Percentiles rank a stretch among this genome's conserved stretches.
phyloP scores from a whole-genome alignment of 2,797 vertebrate genomes.

The Pseudomugil gertrudae region DNA sequence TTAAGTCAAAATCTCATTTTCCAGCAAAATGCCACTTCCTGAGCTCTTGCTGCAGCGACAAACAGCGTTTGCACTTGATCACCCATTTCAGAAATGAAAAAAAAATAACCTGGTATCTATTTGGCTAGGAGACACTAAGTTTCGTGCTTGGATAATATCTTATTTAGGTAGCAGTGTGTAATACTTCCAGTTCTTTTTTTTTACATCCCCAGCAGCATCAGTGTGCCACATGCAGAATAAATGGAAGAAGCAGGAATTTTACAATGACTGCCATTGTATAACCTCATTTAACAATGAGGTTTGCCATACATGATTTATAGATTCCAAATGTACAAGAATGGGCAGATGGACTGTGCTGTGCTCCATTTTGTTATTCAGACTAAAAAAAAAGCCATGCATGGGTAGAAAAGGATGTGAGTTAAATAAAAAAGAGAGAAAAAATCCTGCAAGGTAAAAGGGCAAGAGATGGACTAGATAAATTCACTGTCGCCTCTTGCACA shows the following conservation, averaged over 20 bases:
- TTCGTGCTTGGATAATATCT: constrained; percentile 40
- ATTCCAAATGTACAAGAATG: constrained; percentile 62
- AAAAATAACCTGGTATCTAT: constrained; percentile 32
- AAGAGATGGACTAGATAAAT: constrained; percentile 68
- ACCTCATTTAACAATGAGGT: constrained; percentile 66
- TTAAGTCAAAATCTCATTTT: constrained; percentile 20
- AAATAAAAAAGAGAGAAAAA: constrained; percentile 29
- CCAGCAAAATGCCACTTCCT: constrained; percentile 6
- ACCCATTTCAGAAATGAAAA: constrained; percentile 45
- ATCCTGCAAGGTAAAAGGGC: constrained; percentile 50
- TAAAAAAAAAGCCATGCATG: constrained; percentile 11
- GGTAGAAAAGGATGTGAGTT: constrained; percentile 48
- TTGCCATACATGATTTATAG: constrained; percentile 73
- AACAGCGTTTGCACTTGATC: constrained; percentile 45
- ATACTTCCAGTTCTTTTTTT: constrained; percentile 18
- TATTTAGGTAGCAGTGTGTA: constrained; percentile 50
- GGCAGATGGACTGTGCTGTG: constrained; percentile 38
- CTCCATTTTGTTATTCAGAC: constrained; percentile 50
- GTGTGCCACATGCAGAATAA: constrained; percentile 64
- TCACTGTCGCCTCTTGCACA: constrained; percentile 33
- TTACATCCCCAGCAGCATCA: constrained; percentile 52
- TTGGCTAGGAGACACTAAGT: constrained; percentile 19
- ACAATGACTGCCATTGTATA: constrained; percentile 65
- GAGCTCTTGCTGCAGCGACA: constrained; percentile 2
- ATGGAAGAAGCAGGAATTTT: constrained; percentile 62